phyloP scores from a whole-genome alignment of 2,113 vertebrate species.

The Lamprotornis superbus region DNA sequence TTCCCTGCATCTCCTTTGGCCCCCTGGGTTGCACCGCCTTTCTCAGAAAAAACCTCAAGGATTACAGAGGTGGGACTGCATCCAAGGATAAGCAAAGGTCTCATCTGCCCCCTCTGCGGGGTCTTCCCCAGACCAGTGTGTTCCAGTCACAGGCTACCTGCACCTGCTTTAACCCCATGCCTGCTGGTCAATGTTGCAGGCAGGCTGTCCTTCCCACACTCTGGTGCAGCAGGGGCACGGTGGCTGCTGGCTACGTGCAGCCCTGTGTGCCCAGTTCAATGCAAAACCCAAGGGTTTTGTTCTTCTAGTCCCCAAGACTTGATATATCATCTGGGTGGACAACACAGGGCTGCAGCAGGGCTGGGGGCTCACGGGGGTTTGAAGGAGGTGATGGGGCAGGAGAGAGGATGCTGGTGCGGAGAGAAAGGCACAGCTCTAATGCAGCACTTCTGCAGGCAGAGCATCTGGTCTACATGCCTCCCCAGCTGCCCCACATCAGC shows the following conservation, averaged over 20 bases:
- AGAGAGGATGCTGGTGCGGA: not conserved
- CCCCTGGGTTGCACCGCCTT: not conserved
- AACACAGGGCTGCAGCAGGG: not conserved
- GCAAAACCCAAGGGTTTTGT: not conserved
- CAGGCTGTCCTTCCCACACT: not conserved
- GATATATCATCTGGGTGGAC: not conserved
- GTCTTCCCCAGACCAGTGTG: not conserved
- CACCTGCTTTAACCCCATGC: not conserved
- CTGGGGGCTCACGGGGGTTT: fast-evolving
- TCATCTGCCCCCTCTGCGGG: not conserved
- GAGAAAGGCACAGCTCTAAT: not conserved
- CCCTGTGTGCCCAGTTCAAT: not conserved
- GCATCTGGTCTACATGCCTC: fast-evolving
- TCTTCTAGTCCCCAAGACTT: not conserved
- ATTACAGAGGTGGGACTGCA: not conserved
- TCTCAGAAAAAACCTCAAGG: conserved; percentile 30
- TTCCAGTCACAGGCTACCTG: not conserved
- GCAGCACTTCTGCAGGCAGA: not conserved
- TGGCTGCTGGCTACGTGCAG: not conserved
- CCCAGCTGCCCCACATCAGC: not conserved
- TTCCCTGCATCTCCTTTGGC: conserved; percentile 15
- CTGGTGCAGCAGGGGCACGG: fast-evolving
- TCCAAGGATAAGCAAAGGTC: not conserved
- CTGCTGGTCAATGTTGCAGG: not conserved
- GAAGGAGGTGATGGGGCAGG: not conserved